Conservation (phyloP, 1,140 invertebrate genomes). For the Rhyzopertha dominica region DNA sequence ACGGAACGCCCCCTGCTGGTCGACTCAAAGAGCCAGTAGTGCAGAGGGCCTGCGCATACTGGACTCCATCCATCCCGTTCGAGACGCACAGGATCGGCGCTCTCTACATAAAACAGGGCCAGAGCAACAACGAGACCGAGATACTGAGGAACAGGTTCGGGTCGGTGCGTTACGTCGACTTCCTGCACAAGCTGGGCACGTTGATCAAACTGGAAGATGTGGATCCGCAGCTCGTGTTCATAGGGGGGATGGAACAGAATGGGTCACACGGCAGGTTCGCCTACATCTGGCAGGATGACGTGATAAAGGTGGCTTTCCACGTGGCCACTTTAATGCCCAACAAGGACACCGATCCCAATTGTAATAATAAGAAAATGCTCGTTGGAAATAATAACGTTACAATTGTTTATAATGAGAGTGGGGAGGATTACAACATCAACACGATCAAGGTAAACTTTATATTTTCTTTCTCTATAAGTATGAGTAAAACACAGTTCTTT, state of each 20-base stretch:
- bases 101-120: slow-evolving; percentile 83
- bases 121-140: slow-evolving; percentile 78
- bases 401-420: slow-evolving; percentile 97
- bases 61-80: slow-evolving; percentile 85
- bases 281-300: slow-evolving; percentile 93
- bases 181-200: slow-evolving; percentile 77
- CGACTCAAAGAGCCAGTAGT: slow-evolving; percentile 56
- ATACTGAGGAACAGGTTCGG: slow-evolving; percentile 88
- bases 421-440: slow-evolving; percentile 82
- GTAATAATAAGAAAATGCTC: slow-evolving; percentile 89
- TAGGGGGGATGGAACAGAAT: slow-evolving; percentile 80
- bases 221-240: slow-evolving; percentile 67
- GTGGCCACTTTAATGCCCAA: slow-evolving; percentile 95
- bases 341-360: slow-evolving; percentile 76
- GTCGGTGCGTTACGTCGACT: slow-evolving; percentile 67
- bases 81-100: slow-evolving; percentile 96
- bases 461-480: too few relatives aligned
- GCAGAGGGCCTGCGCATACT: slow-evolving; percentile 56
- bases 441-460: slow-evolving; percentile 80
- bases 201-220: slow-evolving; percentile 77
- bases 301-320: slow-evolving; percentile 93
- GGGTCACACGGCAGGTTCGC: slow-evolving; percentile 91
- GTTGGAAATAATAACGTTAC: slow-evolving; percentile 98
- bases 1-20: slow-evolving; percentile 65
- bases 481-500: too few relatives aligned